Conservation (phyloP, 2,797 vertebrate species). For the Pangasius krempfi region DNA sequence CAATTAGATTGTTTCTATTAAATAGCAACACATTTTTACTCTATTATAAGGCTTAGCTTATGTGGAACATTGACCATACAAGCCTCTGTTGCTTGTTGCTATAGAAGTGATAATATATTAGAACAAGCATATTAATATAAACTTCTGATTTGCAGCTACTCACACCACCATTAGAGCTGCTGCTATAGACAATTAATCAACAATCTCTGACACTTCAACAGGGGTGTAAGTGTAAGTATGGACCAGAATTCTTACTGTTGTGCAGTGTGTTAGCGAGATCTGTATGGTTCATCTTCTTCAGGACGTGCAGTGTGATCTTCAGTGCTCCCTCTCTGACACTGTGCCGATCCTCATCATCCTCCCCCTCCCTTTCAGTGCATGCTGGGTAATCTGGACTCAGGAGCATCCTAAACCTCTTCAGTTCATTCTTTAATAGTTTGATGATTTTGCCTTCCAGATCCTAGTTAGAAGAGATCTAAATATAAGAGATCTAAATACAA, state of each 20-base stretch:
- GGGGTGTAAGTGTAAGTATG: not conserved
- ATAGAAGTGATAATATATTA: too few species aligned
- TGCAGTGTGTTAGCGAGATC: not conserved
- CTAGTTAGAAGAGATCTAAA: not conserved
- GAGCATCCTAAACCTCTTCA: not conserved
- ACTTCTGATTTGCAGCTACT: too few species aligned
- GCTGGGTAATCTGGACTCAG: not conserved
- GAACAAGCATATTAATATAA: too few species aligned
- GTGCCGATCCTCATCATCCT: not conserved
- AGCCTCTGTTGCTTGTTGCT: too few species aligned
- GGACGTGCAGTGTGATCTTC: not conserved
- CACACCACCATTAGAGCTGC: too few species aligned
- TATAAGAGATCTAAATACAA: not conserved
- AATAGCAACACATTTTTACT: too few species aligned
- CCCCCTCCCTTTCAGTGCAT: not conserved
- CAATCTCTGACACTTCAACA: too few species aligned
- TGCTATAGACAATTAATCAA: too few species aligned
- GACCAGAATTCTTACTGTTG: not conserved
- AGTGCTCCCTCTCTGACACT: not conserved
- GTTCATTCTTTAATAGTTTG: not conserved
- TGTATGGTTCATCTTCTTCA: not conserved
- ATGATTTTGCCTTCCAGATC: not conserved
- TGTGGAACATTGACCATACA: too few species aligned
- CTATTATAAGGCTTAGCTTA: too few species aligned
- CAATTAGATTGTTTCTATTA: too few species aligned